Percentiles rank a stretch among this genome's conserved stretches.
Evolutionary conservation across 2,113 vertebrate genomes (phyloP).

Genomic region (Podocnemis expansa): DNA sequence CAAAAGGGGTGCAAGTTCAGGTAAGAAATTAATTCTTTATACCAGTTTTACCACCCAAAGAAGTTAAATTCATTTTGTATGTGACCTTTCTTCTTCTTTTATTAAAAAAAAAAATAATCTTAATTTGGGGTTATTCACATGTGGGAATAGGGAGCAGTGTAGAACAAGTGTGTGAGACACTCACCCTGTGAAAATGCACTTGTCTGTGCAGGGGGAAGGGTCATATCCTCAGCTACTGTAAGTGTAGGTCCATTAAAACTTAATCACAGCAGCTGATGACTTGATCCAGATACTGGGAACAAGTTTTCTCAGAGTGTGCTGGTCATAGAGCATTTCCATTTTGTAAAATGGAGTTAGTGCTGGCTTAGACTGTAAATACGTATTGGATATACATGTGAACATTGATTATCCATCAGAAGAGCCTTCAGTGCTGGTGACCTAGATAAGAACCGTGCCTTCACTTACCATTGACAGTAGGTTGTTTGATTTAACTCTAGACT

Average conservation of each 20-base stretch:
- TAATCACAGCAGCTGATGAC: no score
- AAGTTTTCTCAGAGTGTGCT: neutral
- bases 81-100: neutral
- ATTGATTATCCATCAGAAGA: fast-evolving
- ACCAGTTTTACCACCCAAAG: no score
- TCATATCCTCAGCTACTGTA: neutral
- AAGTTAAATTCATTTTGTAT: neutral
- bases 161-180: neutral
- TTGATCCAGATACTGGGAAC: fast-evolving
- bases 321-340: neutral
- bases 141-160: neutral
- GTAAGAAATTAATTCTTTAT: neutral
- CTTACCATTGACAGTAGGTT: neutral
- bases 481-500: neutral
- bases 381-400: no score
- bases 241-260: fast-evolving
- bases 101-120: neutral
- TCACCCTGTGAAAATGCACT: neutral
- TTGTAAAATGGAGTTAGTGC: neutral
- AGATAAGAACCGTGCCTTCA: neutral
- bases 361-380: neutral
- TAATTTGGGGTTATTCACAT: neutral
- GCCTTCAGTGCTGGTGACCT: neutral
- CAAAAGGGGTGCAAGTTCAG: neutral
- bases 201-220: neutral